Conservation (phyloP, 2,797 vertebrate genomes). For the Myotis myotis region DNA sequence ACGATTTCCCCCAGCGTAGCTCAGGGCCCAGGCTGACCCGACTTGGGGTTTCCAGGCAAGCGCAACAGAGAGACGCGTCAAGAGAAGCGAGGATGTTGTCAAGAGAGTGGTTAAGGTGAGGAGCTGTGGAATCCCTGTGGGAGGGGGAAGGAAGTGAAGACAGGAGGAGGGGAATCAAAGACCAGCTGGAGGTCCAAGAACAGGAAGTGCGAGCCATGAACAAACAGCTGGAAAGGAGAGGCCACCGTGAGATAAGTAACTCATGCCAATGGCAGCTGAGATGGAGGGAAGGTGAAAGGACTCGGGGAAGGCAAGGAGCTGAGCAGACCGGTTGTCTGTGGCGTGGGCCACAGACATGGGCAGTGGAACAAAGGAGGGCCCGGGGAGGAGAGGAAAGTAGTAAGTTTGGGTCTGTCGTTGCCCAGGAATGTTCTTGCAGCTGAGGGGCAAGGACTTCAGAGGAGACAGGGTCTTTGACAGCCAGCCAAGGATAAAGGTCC, state of each 20-base stretch:
- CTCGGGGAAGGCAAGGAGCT: background rate
- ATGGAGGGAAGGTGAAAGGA: background rate
- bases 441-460: background rate
- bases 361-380: background rate
- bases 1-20: background rate
- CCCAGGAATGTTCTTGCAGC: background rate
- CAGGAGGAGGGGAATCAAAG: background rate
- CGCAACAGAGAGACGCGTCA: background rate
- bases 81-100: background rate
- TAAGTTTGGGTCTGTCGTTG: background rate
- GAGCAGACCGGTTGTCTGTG: background rate
- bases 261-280: background rate
- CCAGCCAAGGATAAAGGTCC: background rate
- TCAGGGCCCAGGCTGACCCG: background rate
- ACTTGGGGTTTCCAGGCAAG: background rate
- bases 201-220: background rate
- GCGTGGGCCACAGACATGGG: accelerated
- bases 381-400: background rate
- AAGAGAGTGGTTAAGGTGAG: background rate
- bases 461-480: background rate
- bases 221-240: background rate
- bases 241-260: background rate
- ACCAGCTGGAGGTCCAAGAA: no score
- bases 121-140: accelerated
- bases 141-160: background rate